These are phyloP conservation scores for Heliconius aoede DNA, from an alignment of 2,888 invertebrate species.

Conservation along the genomic window DNA sequence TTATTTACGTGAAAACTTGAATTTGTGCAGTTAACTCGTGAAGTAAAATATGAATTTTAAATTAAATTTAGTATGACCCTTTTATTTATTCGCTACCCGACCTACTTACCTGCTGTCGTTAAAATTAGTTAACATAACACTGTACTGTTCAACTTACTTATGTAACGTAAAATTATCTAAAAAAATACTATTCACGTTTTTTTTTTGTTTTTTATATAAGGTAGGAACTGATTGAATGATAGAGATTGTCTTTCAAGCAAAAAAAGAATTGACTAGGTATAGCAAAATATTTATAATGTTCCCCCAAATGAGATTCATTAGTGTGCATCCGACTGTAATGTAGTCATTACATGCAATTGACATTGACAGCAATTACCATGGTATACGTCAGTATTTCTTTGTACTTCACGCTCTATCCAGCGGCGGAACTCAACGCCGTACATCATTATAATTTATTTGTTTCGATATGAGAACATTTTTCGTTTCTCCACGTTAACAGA, in stretches of 20 bases:
- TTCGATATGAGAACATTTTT: no score
- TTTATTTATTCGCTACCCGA: slow-evolving; percentile 11
- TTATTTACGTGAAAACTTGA: slow-evolving; percentile 24
- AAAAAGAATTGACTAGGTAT: no score
- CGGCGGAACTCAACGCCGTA: no score
- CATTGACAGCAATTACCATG: no score
- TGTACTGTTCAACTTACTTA: no score
- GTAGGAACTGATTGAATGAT: background rate
- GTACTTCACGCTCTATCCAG: background rate
- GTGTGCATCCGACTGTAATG: background rate
- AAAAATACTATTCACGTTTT: no score
- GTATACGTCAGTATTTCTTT: no score
- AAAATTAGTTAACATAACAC: background rate
- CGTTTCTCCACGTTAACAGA: no score
- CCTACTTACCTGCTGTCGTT: background rate
- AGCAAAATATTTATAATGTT: background rate
- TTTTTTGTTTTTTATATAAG: background rate
- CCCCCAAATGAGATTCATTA: background rate
- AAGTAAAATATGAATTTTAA: slow-evolving; percentile 22
- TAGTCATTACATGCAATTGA: no score
- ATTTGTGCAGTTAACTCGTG: slow-evolving; percentile 13
- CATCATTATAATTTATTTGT: no score
- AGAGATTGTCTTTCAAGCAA: no score
- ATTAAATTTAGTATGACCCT: slow-evolving; percentile 16
- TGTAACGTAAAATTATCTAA: no score